These are phyloP conservation scores for Ichneumon xanthorius DNA, from an alignment of 2,888 invertebrate genomes.

Conservation along the genomic window DNA sequence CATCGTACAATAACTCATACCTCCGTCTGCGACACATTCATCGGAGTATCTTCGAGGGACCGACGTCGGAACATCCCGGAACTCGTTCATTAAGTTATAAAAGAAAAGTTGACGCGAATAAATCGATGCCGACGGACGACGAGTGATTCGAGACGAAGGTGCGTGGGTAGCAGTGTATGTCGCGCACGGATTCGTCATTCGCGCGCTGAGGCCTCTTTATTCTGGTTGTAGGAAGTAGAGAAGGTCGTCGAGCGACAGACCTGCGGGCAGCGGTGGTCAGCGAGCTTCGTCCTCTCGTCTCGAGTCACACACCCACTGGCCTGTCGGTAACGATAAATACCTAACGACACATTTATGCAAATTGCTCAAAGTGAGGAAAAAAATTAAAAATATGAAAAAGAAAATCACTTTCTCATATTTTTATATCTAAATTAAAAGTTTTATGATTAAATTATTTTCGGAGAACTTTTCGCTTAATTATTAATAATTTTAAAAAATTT, in stretches of 20 bases:
- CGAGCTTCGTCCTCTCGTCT: background rate
- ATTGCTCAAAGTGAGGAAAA: too few relatives aligned
- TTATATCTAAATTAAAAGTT: too few relatives aligned
- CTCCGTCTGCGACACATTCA: background rate
- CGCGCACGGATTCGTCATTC: conserved; percentile 17
- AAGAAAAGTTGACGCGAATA: conserved; percentile 31
- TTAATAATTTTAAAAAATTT: too few relatives aligned
- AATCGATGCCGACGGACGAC: conserved; percentile 42
- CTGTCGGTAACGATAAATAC: background rate
- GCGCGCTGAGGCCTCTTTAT: conserved; percentile 17
- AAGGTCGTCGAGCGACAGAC: conserved; percentile 47
- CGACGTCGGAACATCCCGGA: conserved; percentile 2
- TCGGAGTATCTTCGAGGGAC: background rate
- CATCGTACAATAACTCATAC: background rate
- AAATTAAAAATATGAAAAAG: too few relatives aligned
- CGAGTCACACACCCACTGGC: background rate
- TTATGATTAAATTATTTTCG: too few relatives aligned
- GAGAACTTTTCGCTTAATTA: too few relatives aligned
- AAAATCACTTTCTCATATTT: too few relatives aligned
- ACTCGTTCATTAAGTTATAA: conserved; percentile 27
- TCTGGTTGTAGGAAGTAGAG: conserved; percentile 42
- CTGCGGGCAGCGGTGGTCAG: conserved; percentile 18
- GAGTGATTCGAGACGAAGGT: conserved; percentile 22
- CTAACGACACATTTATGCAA: background rate
- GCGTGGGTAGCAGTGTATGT: conserved; percentile 30